Evolutionary conservation across 23 tunicate genomes (phyloP).

Genomic region (Diplosoma virens): DNA sequence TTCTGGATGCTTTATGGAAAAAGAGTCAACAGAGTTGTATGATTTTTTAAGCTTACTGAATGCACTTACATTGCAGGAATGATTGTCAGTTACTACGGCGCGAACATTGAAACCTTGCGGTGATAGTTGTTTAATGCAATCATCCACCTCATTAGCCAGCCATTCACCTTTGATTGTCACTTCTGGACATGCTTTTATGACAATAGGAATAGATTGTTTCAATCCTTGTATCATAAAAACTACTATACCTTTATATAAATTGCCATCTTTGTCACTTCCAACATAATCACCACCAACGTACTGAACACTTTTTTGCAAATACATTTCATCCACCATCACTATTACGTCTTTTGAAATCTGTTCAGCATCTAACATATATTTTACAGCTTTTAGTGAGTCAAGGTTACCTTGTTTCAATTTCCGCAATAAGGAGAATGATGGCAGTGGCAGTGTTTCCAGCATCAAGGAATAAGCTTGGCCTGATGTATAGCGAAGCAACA

Average conservation of each 20-base stretch:
- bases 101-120: slow-evolving; percentile 17
- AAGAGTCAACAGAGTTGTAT: not conserved
- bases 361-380: not conserved
- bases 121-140: not conserved
- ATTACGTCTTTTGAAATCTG: not conserved
- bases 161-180: slow-evolving; percentile 10
- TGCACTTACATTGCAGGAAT: slow-evolving; percentile 17
- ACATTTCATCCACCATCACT: slow-evolving; percentile 21
- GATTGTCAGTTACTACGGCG: slow-evolving; percentile 19
- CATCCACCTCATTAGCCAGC: slow-evolving; percentile 12
- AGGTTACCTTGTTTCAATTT: slow-evolving; percentile 14
- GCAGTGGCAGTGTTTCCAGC: slow-evolving; percentile 14
- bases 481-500: slow-evolving; percentile 27
- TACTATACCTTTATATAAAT: slow-evolving; percentile 14
- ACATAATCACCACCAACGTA: not conserved
- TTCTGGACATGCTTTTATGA: slow-evolving; percentile 5
- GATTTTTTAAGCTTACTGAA: not conserved
- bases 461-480: slow-evolving; percentile 9
- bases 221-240: slow-evolving; percentile 27
- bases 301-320: slow-evolving; percentile 21
- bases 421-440: slow-evolving; percentile 10
- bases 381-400: slow-evolving; percentile 28
- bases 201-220: slow-evolving; percentile 10
- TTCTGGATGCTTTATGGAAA: not conserved
- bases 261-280: slow-evolving; percentile 6